Conservation (phyloP, 2,888 invertebrate species). For the Polymixis flavicincta region DNA sequence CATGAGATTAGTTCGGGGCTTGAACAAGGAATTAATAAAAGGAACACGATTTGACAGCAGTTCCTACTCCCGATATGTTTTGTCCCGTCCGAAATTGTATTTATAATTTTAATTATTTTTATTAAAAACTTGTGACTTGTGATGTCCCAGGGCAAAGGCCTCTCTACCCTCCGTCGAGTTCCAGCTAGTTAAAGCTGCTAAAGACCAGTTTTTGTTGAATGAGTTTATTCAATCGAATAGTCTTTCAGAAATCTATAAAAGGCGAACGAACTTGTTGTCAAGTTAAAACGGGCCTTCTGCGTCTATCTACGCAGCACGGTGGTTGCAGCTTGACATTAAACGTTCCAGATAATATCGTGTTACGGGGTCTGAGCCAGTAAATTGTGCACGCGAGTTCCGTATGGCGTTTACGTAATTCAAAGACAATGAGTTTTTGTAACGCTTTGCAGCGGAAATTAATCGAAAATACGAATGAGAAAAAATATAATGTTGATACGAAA, state of each 20-base stretch:
- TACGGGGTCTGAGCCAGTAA: constrained; percentile 63
- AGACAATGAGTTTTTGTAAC: constrained; percentile 52
- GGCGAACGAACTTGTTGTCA: not conserved
- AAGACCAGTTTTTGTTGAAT: no score
- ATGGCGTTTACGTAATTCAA: constrained; percentile 55
- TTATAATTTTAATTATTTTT: no score
- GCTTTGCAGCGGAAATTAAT: constrained; percentile 33
- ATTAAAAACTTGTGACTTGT: no score
- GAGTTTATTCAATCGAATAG: no score
- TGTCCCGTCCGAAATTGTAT: no score
- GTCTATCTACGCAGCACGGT: not conserved
- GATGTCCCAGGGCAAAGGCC: no score
- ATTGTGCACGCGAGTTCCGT: constrained; percentile 66
- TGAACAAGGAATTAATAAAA: no score
- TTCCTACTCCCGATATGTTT: no score
- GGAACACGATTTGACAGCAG: no score
- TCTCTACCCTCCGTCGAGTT: no score
- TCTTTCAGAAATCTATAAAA: not conserved
- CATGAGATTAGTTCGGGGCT: no score
- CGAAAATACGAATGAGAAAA: constrained; percentile 25
- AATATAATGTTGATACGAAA: not conserved
- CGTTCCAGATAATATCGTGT: constrained; percentile 62
- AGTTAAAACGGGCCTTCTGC: constrained; percentile 32
- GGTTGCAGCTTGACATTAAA: constrained; percentile 59
- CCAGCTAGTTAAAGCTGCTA: no score